Base-by-base conservation (phyloP, 2,888 invertebrate species). In the Podotricha telesiphe region DNA sequence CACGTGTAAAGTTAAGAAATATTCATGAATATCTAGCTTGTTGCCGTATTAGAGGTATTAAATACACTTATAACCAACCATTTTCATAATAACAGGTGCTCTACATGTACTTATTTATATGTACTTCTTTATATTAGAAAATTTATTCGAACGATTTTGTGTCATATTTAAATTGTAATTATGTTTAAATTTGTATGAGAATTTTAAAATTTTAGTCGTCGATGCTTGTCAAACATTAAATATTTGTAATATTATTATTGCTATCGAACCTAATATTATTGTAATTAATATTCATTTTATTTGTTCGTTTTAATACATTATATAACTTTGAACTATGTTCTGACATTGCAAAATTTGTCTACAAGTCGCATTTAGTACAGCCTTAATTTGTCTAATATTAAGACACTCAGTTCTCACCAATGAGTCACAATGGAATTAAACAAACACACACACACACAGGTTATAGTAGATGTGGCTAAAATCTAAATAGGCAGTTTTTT, bases 71-170 rank as follows among this genome's bases (percentile, higher is more conserved):
- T 13, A 59, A 34, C 61, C 28, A 61, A n/a, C 61, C 47, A 61
- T 61, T 61, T 61, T 47, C 47, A 47, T 61, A 61, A 34, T 61
- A 61, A n/a, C 28, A 47, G 17, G 61, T 61, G 34, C 34, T 61
- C 17, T 61, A 61, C 47, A 61, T 47, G 17, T n/a, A n/a, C n/a
- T n/a, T n/a, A 47, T 15, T 17, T n/a, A n/a, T n/a, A n/a, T 40
- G 15, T 58, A 13, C 13, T 7, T 58, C 20, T 42, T 45, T 13
- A 22, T 17, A 28, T 28, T 7, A 17, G 22, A 22, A 10, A 47
- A 28, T 47, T 17, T 19, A 19, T 17, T 11, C 11, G 47, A 47
- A 28, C 17, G 17, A 22, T 47, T 61, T 17, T 47, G 13, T n/a
- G 17, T 45, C 28, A 4, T 61, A 47, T 47, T 61, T 28, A 3